Base-by-base conservation (phyloP, 2,888 invertebrate species). In the Thecophora atra region DNA sequence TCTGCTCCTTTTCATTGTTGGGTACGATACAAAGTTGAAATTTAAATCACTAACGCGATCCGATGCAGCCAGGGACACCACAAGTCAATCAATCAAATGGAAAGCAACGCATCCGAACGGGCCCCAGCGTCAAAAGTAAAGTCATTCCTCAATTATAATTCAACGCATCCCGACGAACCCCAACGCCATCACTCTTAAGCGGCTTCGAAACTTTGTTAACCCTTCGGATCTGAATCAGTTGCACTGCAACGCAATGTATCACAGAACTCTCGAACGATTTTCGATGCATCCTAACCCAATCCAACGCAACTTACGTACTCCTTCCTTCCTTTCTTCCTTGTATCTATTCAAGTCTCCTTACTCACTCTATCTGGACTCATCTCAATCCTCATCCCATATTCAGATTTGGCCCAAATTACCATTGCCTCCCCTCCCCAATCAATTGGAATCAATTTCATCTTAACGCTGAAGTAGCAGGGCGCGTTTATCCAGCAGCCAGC, bases 371-470 rank as follows among this genome's bases (percentile, higher is more conserved):
- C 51, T 11, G 17, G 15, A 3, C n/a, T 54, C 54, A 21, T 54
- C 21, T 11, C 54, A 54, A 6, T 21, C n/a, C 54, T 21, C 54
- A 54, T 21, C 54, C 21, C 54, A 54, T 21, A 54, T 54, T 6
- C n/a, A 19, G 21, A 3, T 1, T 7, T 24, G 21, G 1, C 54
- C n/a, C 54, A 21, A n/a, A n/a, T n/a, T 19, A 1, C 54, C 54
- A 21, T 54, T 11, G 21, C 21, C 19, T 54, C 21, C 21, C 54
- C 15, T 21, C 54, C 1, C 19, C 19, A 54, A 21, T 54, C 54
- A 54, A 54, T 54, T 54, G 54, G 21, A 54, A 21, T 54, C 54
- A 54, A 54, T 21, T 54, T 54, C 19, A 54, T 21, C 24, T 54
- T 54, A 54, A 54, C 21, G 54, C 54, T 54, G 21, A 15, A 21